Evolutionary conservation across 2,888 invertebrate species (phyloP).

Genomic region (Limulus polyphemus): DNA sequence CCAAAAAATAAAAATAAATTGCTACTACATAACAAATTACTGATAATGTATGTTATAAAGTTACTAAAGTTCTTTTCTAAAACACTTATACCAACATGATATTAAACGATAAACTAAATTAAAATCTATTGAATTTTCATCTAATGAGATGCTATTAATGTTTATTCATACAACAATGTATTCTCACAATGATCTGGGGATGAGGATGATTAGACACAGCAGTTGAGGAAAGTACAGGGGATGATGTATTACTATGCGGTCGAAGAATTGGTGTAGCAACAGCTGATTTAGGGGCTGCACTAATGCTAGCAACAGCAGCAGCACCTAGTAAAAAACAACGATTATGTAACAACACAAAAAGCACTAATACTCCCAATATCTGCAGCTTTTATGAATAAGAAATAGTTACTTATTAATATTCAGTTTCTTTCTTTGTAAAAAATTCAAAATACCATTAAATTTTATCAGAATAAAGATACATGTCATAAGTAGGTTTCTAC

Average conservation of each 20-base stretch:
- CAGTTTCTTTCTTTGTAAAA: too few species aligned
- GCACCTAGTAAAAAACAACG: conserved; percentile 14
- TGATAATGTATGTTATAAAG: too few species aligned
- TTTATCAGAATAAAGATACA: too few species aligned
- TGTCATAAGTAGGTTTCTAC: too few species aligned
- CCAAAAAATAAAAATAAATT: too few species aligned
- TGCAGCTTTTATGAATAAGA: conserved; percentile 13
- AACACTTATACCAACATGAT: too few species aligned
- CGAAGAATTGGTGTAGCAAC: conserved; percentile 22
- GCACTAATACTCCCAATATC: conserved; percentile 20
- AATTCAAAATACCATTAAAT: too few species aligned
- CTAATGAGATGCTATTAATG: neutral
- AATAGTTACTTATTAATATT: neutral
- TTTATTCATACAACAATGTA: neutral
- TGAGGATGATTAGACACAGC: conserved; percentile 12
- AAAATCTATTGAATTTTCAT: too few species aligned
- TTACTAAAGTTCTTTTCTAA: too few species aligned
- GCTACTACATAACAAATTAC: too few species aligned
- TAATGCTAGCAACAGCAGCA: conserved; percentile 23
- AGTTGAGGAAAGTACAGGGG: conserved; percentile 12
- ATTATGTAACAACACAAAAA: conserved; percentile 18
- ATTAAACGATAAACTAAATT: too few species aligned
- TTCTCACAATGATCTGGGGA: conserved; percentile 15
- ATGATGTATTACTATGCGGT: conserved; percentile 17
- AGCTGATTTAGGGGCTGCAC: conserved; percentile 22